Conservation (phyloP, 1,140 invertebrate species). For the Colletes gigas region DNA sequence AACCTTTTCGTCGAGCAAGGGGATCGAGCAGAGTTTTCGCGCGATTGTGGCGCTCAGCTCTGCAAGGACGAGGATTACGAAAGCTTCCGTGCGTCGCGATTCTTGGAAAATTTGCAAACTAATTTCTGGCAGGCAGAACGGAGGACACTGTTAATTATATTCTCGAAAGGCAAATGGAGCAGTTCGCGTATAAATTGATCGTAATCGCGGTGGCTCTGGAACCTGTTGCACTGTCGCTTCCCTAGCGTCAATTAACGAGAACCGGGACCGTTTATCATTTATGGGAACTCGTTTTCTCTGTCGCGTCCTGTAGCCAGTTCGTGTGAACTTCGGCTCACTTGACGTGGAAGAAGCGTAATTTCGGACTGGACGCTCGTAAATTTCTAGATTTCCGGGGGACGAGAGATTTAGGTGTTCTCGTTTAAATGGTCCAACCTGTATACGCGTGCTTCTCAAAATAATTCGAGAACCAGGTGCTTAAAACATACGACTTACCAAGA, state of each 20-base stretch:
- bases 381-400: too few species aligned
- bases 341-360: too few species aligned
- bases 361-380: too few species aligned
- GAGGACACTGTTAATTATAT: neutral
- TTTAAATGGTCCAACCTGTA: too few species aligned
- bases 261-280: constrained; percentile 27
- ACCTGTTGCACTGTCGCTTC: constrained; percentile 40
- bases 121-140: neutral
- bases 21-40: neutral
- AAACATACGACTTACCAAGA: too few species aligned
- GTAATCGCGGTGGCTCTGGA: constrained; percentile 18
- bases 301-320: neutral
- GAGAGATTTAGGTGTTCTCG: too few species aligned
- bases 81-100: neutral
- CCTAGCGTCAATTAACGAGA: constrained; percentile 19
- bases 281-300: neutral
- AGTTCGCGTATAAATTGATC: constrained; percentile 12
- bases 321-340: neutral
- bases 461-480: too few species aligned
- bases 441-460: too few species aligned
- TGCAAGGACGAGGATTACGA: too few species aligned
- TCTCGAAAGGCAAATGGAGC: neutral
- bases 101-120: neutral
- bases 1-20: neutral
- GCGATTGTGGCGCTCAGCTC: too few species aligned